Evolutionary conservation across 2,113 vertebrate species (phyloP).

Genomic region (Lasiurus cinereus): DNA sequence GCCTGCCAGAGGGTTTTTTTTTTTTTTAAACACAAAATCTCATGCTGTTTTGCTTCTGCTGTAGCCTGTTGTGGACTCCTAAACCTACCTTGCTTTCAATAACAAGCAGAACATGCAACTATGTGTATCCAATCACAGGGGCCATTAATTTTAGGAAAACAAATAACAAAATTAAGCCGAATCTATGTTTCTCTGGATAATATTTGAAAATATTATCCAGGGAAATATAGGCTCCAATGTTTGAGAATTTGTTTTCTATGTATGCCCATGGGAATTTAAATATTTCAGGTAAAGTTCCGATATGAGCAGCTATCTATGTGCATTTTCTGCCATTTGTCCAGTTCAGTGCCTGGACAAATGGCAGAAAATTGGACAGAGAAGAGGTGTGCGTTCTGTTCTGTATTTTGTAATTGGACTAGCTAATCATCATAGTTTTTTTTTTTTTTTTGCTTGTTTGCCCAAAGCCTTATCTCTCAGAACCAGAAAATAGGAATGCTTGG

Average conservation of each 20-base stretch:
- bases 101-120: not conserved
- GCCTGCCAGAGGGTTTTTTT: not conserved
- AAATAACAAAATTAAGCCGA: not conserved
- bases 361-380: not conserved
- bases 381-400: not conserved
- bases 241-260: slow-evolving; percentile 46
- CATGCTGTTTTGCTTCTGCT: not conserved
- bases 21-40: not conserved
- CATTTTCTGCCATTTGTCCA: not conserved
- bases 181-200: not conserved
- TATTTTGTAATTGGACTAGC: slow-evolving; percentile 34
- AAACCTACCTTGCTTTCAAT: not conserved
- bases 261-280: not conserved
- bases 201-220: no score
- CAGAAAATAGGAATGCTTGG: slow-evolving; percentile 44
- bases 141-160: slow-evolving; percentile 23
- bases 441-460: not conserved
- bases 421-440: not conserved
- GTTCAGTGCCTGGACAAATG: no score
- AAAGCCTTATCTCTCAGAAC: slow-evolving; percentile 57
- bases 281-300: not conserved
- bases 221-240: not conserved
- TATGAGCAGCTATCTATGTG: not conserved
- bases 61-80: not conserved
- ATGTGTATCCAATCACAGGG: slow-evolving; percentile 18